These are phyloP conservation scores for Plagodis pulveraria DNA, from an alignment of 2,888 invertebrate genomes.

Conservation along the genomic window DNA sequence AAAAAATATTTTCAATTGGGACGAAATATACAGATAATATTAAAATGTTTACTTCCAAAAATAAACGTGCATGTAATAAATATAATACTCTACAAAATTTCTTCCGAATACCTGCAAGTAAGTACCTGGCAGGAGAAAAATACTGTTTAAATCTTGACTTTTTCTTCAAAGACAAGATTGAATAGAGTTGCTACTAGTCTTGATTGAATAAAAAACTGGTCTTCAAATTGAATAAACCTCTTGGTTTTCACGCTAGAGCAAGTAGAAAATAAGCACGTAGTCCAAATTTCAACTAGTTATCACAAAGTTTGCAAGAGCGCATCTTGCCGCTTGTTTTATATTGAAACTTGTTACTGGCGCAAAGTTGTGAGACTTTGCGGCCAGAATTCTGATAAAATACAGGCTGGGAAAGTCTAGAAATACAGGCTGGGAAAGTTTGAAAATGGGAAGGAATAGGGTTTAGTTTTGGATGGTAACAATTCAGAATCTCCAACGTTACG, in stretches of 20 bases:
- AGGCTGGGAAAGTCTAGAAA: neutral
- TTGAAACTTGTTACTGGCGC: constrained; percentile 14
- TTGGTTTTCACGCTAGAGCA: neutral
- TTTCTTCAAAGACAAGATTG: too few species aligned
- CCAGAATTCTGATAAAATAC: constrained; percentile 6
- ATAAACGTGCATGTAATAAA: too few species aligned
- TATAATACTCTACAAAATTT: too few species aligned
- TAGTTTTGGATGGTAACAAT: constrained; percentile 8
- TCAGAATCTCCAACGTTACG: too few species aligned
- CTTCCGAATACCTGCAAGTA: too few species aligned
- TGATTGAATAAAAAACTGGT: neutral
- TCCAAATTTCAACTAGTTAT: constrained; percentile 17
- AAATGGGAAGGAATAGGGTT: neutral
- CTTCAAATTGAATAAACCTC: neutral
- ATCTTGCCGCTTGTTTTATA: constrained; percentile 19
- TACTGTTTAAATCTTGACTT: too few species aligned
- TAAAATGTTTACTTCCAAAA: too few species aligned
- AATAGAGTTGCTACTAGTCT: too few species aligned
- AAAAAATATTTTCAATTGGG: too few species aligned
- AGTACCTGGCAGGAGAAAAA: too few species aligned
- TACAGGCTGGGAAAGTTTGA: neutral
- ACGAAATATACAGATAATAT: too few species aligned
- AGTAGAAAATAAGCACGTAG: constrained; percentile 14
- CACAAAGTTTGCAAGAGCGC: constrained; percentile 9
- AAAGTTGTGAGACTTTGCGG: constrained; percentile 2